Percentiles rank a stretch among this genome's conserved stretches.
phyloP scores from a whole-genome alignment of 2,888 invertebrate genomes.

The Phyllotreta cruciferae region DNA sequence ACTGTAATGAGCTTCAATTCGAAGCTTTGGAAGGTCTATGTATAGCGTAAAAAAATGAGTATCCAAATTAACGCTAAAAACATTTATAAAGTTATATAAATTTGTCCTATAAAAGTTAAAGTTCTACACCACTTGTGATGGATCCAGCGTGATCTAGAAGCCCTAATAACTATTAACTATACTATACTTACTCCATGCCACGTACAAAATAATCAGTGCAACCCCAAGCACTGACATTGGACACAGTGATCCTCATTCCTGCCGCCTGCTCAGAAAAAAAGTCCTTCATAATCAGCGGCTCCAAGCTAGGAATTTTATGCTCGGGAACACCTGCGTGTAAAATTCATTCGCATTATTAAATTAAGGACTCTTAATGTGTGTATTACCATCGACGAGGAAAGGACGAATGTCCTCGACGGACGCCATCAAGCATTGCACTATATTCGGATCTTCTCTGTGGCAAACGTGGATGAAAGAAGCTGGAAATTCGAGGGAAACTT shows the following conservation, averaged over 20 bases:
- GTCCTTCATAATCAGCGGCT: conserved; percentile 64
- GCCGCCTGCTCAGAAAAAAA: conserved; percentile 61
- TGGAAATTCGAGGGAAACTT: conserved; percentile 48
- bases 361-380: background rate
- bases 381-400: conserved; percentile 60
- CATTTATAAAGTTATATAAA: background rate
- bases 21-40: conserved; percentile 62
- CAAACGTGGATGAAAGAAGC: conserved; percentile 67
- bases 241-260: conserved; percentile 59
- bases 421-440: conserved; percentile 61
- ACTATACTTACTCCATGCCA: conserved; percentile 60
- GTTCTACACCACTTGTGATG: conserved; percentile 1
- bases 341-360: background rate
- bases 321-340: conserved; percentile 60
- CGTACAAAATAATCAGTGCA: conserved; percentile 63
- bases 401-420: conserved; percentile 62
- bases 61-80: conserved; percentile 56
- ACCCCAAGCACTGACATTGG: conserved; percentile 62
- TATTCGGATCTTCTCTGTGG: conserved; percentile 61
- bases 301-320: conserved; percentile 65
- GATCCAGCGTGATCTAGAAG: background rate
- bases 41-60: conserved; percentile 57
- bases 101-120: background rate
- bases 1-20: conserved; percentile 63
- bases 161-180: no score